A percentile compares a stretch with the other conserved stretches of the same genome.
These are phyloP conservation scores for Spicauda simplicius DNA, from an alignment of 2,888 invertebrate species.

Conservation along the genomic window DNA sequence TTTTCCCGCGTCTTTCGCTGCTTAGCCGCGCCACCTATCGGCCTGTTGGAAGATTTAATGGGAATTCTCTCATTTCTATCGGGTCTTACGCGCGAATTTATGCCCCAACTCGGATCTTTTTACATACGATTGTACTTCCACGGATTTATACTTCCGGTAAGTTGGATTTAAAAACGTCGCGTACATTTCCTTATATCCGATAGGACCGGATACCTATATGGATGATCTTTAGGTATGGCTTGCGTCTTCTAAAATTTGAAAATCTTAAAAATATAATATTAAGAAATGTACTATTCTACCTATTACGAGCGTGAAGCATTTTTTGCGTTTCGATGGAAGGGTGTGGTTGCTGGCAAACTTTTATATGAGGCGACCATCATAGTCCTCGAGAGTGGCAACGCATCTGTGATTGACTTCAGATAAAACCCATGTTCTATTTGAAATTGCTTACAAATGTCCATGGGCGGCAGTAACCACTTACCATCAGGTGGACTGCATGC, in stretches of 20 bases:
- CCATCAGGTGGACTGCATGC: too few species aligned
- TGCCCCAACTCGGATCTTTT: slow-evolving; percentile 70
- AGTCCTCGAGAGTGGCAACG: too few species aligned
- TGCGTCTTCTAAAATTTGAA: background rate
- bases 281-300: too few species aligned
- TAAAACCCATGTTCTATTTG: too few species aligned
- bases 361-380: too few species aligned
- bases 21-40: slow-evolving; percentile 75
- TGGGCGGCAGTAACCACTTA: too few species aligned
- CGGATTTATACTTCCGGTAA: slow-evolving; percentile 40
- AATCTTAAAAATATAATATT: too few species aligned
- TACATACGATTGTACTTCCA: slow-evolving; percentile 71
- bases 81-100: slow-evolving; percentile 76
- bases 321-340: too few species aligned
- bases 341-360: too few species aligned
- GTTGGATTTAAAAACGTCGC: slow-evolving; percentile 31
- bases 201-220: background rate
- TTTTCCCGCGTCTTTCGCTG: slow-evolving; percentile 66
- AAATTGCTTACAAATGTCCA: too few species aligned
- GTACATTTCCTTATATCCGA: slow-evolving; percentile 12
- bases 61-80: slow-evolving; percentile 79
- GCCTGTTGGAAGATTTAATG: slow-evolving; percentile 75
- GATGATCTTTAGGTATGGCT: background rate
- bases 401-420: too few species aligned
- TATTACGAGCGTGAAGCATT: too few species aligned